A percentile compares a stretch with the other conserved stretches of the same genome.
Evolutionary conservation across 2,797 vertebrate genomes (phyloP).

Genomic region (Anguilla pacifica): DNA sequence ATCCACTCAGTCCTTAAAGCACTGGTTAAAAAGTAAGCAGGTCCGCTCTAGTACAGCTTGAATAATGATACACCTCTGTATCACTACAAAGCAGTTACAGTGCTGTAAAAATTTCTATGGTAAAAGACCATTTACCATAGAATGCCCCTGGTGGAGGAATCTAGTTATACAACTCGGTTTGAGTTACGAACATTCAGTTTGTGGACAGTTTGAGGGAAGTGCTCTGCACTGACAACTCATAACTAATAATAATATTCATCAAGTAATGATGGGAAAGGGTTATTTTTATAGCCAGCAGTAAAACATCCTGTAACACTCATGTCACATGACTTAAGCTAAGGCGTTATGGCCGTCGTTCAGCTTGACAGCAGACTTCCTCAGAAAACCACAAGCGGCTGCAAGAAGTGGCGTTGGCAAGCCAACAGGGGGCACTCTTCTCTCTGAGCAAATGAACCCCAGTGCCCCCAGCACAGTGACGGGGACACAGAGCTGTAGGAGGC

Average conservation of each 20-base stretch:
- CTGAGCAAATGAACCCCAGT: background rate
- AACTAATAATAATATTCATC: background rate
- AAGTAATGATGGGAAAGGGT: background rate
- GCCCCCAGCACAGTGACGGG: background rate
- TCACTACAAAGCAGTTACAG: background rate
- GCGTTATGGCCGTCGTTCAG: background rate
- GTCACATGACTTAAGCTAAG: background rate
- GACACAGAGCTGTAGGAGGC: too few relatives aligned
- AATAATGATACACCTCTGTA: background rate
- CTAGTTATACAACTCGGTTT: background rate
- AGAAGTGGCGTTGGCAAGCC: background rate
- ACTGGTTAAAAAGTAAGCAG: background rate
- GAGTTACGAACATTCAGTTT: background rate
- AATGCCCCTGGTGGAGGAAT: background rate
- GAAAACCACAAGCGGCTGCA: background rate
- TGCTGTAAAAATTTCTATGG: background rate
- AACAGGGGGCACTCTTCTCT: background rate
- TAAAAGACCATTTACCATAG: background rate
- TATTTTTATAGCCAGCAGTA: background rate
- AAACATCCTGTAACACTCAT: background rate
- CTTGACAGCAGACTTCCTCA: background rate
- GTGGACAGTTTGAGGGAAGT: background rate
- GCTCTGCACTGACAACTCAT: background rate
- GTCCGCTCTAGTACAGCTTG: background rate
- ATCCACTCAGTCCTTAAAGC: background rate